Conservation (phyloP, 2,888 invertebrate species). For the Drosophila kanekoi region DNA sequence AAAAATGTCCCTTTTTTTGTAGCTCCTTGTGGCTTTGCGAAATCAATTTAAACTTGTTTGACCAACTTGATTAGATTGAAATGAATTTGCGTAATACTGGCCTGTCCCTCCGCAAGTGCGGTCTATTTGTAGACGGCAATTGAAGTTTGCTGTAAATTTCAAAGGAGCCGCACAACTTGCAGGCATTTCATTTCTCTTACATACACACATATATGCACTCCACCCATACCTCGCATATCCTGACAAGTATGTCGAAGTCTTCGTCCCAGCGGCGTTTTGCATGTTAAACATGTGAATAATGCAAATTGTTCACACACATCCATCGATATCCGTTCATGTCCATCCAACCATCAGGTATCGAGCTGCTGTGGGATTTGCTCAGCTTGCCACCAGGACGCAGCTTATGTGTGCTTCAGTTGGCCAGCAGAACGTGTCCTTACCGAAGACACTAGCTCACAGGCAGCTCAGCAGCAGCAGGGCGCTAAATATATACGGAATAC, state of each 20-base stretch:
- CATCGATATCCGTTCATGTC: conserved; percentile 52
- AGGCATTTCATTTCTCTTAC: conserved; percentile 23
- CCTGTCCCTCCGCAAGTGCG: conserved; percentile 7
- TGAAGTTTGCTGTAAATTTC: conserved; percentile 36
- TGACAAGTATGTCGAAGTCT: conserved; percentile 38
- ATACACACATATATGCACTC: neutral
- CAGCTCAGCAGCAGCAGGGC: conserved; percentile 14
- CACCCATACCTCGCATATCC: conserved; percentile 25
- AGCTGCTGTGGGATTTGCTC: conserved; percentile 72
- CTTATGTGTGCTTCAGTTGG: conserved; percentile 53
- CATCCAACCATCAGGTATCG: conserved; percentile 72
- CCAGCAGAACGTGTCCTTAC: conserved; percentile 60
- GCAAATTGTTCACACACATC: conserved; percentile 71
- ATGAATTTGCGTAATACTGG: conserved; percentile 72
- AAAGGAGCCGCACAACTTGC: conserved; percentile 33
- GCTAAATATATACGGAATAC: conserved; percentile 19
- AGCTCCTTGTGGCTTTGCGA: conserved; percentile 52
- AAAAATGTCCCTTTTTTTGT: conserved; percentile 67
- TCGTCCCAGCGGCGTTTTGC: conserved; percentile 71
- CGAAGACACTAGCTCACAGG: conserved; percentile 37
- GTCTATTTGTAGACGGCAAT: conserved; percentile 43
- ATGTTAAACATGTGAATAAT: conserved; percentile 79
- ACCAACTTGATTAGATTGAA: conserved; percentile 77
- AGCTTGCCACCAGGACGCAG: conserved; percentile 61
- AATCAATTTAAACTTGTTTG: conserved; percentile 80